These are phyloP conservation scores for Scatophagus argus DNA, from an alignment of 2,113 vertebrate genomes.

Conservation along the genomic window DNA sequence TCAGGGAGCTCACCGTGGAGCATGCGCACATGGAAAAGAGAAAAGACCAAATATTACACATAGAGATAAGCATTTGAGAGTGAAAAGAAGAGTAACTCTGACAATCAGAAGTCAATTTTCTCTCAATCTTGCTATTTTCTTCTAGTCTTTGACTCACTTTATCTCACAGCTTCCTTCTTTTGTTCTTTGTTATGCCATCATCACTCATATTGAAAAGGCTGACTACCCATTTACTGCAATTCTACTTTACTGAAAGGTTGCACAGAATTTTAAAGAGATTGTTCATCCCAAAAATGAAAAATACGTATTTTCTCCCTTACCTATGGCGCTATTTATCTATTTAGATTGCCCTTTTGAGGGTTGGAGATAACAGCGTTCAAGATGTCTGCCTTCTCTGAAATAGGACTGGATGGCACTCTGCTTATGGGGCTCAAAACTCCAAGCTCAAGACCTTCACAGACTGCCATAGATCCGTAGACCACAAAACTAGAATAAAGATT, in stretches of 20 bases:
- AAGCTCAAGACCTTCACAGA: too few relatives aligned
- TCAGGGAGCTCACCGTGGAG: conserved; percentile 1
- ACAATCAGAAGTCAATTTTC: conserved; percentile 12
- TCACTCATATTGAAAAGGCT: conserved; percentile 10
- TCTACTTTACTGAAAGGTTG: conserved; percentile 12
- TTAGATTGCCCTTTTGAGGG: too few relatives aligned
- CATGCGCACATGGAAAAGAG: neutral
- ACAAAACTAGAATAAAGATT: conserved; percentile 7
- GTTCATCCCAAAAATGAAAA: too few relatives aligned
- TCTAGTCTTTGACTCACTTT: neutral
- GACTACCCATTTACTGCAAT: conserved; percentile 29
- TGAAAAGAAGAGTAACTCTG: neutral
- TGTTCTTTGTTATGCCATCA: conserved; percentile 15
- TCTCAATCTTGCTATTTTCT: neutral
- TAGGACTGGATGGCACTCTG: too few relatives aligned
- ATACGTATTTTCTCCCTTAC: too few relatives aligned
- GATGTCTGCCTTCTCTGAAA: too few relatives aligned
- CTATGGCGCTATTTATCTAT: too few relatives aligned
- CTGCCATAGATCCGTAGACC: too few relatives aligned
- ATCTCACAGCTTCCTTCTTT: conserved; percentile 19
- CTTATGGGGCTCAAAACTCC: too few relatives aligned
- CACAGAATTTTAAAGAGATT: neutral
- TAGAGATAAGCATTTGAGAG: conserved; percentile 1
- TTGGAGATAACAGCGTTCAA: too few relatives aligned
- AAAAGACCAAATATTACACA: neutral